phyloP scores from a whole-genome alignment of 2,888 invertebrate species.

The Zaprionus lineosus region DNA sequence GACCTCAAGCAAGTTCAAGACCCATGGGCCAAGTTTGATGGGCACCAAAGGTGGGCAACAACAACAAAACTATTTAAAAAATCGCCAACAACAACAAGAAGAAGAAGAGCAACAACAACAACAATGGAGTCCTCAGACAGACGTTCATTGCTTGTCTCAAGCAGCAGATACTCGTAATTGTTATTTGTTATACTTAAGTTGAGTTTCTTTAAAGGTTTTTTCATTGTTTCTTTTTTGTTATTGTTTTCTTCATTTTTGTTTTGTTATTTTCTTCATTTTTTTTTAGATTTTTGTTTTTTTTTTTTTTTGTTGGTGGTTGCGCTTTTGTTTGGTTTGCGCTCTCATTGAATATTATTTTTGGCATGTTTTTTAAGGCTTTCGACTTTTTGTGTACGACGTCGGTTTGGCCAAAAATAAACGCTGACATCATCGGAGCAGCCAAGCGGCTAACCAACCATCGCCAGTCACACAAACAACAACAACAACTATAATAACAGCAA shows the following conservation, averaged over 20 bases:
- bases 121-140: neutral
- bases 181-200: conserved; percentile 33
- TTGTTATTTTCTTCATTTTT: conserved; percentile 35
- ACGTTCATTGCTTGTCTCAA: conserved; percentile 21
- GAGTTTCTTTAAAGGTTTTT: neutral
- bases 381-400: conserved; percentile 30
- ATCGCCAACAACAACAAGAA: too few species aligned
- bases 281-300: conserved; percentile 14
- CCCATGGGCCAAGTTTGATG: conserved; percentile 13
- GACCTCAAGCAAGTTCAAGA: conserved; percentile 44
- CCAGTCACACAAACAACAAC: too few species aligned
- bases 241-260: too few species aligned
- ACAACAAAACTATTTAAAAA: too few species aligned
- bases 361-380: conserved; percentile 62
- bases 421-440: conserved; percentile 64
- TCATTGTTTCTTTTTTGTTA: conserved; percentile 20
- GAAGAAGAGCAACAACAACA: conserved; percentile 6
- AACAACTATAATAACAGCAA: too few species aligned
- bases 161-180: conserved; percentile 41
- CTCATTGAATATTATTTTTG: conserved; percentile 73
- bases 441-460: conserved; percentile 18
- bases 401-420: conserved; percentile 70
- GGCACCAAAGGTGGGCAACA: conserved; percentile 19
- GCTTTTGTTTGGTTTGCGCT: conserved; percentile 20
- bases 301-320: too few species aligned